Evolutionary conservation across 1,140 invertebrate genomes (phyloP), one percentile per base, ranked within the genome.

Genomic region (Scaptomyza graminum): DNA sequence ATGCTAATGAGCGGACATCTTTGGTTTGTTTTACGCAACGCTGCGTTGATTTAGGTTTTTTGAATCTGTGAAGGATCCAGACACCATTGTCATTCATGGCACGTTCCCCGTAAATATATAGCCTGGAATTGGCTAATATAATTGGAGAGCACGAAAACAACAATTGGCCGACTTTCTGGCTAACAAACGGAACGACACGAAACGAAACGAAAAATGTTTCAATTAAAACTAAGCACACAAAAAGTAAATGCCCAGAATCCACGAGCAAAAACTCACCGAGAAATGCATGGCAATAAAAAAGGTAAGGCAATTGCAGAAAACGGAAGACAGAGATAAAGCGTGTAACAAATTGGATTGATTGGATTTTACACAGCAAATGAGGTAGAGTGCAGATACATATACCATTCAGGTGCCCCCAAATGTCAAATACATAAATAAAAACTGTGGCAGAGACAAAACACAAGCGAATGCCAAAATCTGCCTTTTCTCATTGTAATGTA

Each of bases 1-100:
- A 85, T 85, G 82, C 74, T 85, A 85, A 85, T 85, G 74, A 87
- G 71, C 68, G 67, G 71, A 34, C 74, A 78, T 72, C 63, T 68
- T 64, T 74, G 52, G 64, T 70, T 56, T 67, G 43, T 61, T 67
- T 68, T 68, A 68, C 50, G 63, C 55, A 66, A 49, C 43, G n/a
- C 31, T 68, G 64, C 50, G 18, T 47, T 74, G 71, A 69, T 74
- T 74, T 63, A n/a, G 52, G 18, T 39, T 28, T 37, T 28, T 5
- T 9, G 25, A 52, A 43, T 68, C 46, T 52, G 56, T 34, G 15
- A 37, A 16, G 34, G 7, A 7, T 46, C 13, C 46, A n/a, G 22
- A 15, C 11, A n/a, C 28, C 11, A n/a, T 64, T 55, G 25, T 41
- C 34, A 85, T 78, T 57, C 78, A 6, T 41, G 49, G 44, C 82